Conservation (phyloP, 2,888 invertebrate genomes). For the Ectobius pallidus region DNA sequence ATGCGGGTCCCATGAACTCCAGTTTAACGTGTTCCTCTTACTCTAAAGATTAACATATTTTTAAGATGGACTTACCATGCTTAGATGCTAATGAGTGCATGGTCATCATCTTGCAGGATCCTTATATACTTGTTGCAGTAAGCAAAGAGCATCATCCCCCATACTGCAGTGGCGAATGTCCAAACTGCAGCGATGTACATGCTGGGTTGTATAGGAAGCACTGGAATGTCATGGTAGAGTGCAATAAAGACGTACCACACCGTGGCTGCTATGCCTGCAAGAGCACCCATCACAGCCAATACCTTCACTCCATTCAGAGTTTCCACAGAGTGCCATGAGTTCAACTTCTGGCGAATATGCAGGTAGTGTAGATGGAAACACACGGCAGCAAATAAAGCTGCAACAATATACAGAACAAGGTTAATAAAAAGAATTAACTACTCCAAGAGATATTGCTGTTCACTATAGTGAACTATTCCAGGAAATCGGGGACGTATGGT, state of each 20-base stretch:
- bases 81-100: conserved; percentile 27
- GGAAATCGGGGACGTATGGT: too few relatives aligned
- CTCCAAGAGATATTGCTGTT: too few relatives aligned
- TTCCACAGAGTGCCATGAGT: conserved; percentile 32
- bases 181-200: conserved; percentile 47
- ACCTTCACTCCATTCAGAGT: conserved; percentile 32
- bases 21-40: too few relatives aligned
- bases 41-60: too few relatives aligned
- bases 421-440: neutral
- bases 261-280: conserved; percentile 35
- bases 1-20: too few relatives aligned
- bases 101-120: conserved; percentile 29
- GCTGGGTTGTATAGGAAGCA: conserved; percentile 45
- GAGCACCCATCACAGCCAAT: conserved; percentile 27
- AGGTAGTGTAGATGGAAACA: conserved; percentile 35
- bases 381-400: conserved; percentile 36
- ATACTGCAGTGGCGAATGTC: conserved; percentile 47
- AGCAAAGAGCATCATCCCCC: conserved; percentile 40
- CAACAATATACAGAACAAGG: too few relatives aligned
- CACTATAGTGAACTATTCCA: too few relatives aligned
- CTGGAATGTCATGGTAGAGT: conserved; percentile 47
- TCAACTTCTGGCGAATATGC: conserved; percentile 21
- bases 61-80: too few relatives aligned
- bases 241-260: conserved; percentile 47
- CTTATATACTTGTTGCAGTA: conserved; percentile 24